phyloP scores from a whole-genome alignment of 2,888 invertebrate species.

The Agriopis marginaria region DNA sequence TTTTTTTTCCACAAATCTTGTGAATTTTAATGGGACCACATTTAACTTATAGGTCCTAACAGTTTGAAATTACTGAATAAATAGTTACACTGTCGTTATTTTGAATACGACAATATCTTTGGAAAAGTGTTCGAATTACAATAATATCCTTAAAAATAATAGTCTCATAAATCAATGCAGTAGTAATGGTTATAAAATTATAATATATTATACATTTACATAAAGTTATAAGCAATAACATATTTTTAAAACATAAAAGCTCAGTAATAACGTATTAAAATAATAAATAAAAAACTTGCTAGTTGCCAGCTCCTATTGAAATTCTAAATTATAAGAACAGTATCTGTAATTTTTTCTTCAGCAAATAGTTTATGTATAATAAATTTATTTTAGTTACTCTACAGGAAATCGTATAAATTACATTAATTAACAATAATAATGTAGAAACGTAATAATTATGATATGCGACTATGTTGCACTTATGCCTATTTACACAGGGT shows the following conservation, averaged over 20 bases:
- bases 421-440: conserved; percentile 10
- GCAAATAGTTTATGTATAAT: not conserved
- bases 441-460: conserved; percentile 21
- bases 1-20: conserved; percentile 18
- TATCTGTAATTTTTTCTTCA: not conserved
- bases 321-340: conserved; percentile 4
- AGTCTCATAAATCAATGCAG: not conserved
- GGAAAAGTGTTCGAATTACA: not conserved
- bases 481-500: conserved; percentile 43
- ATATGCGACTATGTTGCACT: conserved; percentile 37
- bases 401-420: conserved; percentile 24
- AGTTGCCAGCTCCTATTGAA: conserved; percentile 2
- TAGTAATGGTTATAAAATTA: not conserved
- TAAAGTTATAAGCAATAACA: no score
- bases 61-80: not conserved
- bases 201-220: not conserved
- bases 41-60: not conserved
- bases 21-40: conserved; percentile 17
- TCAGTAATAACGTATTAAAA: not conserved
- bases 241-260: no score
- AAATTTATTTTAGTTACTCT: conserved; percentile 8
- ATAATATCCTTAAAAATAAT: not conserved
- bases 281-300: not conserved
- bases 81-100: not conserved
- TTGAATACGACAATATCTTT: conserved; percentile 5